phyloP scores from a whole-genome alignment of 2,888 invertebrate species.

The Chymomyza fuscimana region DNA sequence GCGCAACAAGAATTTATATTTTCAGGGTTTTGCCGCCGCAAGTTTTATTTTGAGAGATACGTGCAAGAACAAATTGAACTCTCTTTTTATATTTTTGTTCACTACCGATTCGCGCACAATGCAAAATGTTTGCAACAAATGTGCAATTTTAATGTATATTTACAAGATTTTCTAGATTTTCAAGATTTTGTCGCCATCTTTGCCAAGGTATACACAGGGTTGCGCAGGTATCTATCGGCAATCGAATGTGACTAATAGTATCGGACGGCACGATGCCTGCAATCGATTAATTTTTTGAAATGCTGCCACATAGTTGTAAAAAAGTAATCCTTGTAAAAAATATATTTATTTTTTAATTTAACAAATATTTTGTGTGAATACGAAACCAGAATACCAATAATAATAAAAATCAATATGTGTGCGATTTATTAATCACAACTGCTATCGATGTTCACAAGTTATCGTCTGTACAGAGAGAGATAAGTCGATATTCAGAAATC shows the following conservation, averaged over 20 bases:
- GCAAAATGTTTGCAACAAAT: slow-evolving; percentile 61
- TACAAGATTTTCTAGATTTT: slow-evolving; percentile 68
- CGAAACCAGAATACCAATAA: neutral
- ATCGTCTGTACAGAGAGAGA: neutral
- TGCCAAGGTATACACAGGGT: slow-evolving; percentile 6
- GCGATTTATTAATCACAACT: neutral
- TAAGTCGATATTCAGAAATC: neutral
- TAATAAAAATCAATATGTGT: neutral
- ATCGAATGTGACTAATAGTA: slow-evolving; percentile 11
- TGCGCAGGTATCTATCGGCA: slow-evolving; percentile 7
- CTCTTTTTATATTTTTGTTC: slow-evolving; percentile 35
- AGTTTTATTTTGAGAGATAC: slow-evolving; percentile 30
- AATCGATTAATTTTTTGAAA: neutral
- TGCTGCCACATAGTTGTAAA: neutral
- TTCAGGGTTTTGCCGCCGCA: slow-evolving; percentile 77
- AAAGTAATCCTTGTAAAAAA: neutral
- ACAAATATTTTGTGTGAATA: neutral
- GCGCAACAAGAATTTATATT: slow-evolving; percentile 61
- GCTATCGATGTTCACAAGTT: neutral
- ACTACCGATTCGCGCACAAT: slow-evolving; percentile 61
- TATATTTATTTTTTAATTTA: neutral
- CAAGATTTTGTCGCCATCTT: slow-evolving; percentile 13
- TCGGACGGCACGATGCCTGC: neutral
- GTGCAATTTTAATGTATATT: slow-evolving; percentile 69
- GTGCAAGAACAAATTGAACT: slow-evolving; percentile 24